Percentiles rank a stretch among this genome's conserved stretches.
Conservation (phyloP, 2,888 invertebrate genomes). For the Thymelicus sylvestris region DNA sequence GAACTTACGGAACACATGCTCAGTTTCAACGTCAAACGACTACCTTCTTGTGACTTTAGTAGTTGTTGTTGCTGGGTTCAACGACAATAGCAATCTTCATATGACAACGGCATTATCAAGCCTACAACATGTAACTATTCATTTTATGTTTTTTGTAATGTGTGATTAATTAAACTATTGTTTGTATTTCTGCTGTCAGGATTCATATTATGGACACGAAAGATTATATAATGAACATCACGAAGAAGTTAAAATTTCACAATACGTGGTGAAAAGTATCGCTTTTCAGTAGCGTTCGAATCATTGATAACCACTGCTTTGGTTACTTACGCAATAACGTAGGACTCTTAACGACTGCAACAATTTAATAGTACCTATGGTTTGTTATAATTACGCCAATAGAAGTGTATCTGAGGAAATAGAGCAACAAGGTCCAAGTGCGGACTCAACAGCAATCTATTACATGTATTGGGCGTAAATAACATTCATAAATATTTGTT, state of each 20-base stretch:
- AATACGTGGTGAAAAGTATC: constrained; percentile 8
- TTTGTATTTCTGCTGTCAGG: background rate
- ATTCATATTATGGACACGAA: constrained; percentile 9
- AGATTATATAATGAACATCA: constrained; percentile 21
- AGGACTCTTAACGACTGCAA: background rate
- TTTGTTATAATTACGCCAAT: background rate
- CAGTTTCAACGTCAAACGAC: background rate
- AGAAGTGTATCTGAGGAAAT: background rate
- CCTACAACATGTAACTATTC: constrained; percentile 57
- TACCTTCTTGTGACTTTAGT: background rate
- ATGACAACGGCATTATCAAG: constrained; percentile 67
- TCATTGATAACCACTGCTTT: background rate
- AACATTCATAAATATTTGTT: constrained; percentile 16
- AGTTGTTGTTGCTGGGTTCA: background rate
- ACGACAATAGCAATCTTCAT: constrained; percentile 38
- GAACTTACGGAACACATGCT: constrained; percentile 46
- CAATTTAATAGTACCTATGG: background rate
- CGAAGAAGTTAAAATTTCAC: constrained; percentile 6
- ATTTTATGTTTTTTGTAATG: background rate
- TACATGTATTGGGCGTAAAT: constrained; percentile 18
- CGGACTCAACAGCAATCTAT: background rate
- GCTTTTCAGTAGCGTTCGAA: constrained; percentile 15
- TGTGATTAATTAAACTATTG: constrained; percentile 5
- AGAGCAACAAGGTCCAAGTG: background rate
- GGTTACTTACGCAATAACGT: background rate